These are phyloP conservation scores for Hydractinia echinata DNA, from an alignment of 30 jellyfish, hydroid and myxozoan genomes.

Conservation along the genomic window DNA sequence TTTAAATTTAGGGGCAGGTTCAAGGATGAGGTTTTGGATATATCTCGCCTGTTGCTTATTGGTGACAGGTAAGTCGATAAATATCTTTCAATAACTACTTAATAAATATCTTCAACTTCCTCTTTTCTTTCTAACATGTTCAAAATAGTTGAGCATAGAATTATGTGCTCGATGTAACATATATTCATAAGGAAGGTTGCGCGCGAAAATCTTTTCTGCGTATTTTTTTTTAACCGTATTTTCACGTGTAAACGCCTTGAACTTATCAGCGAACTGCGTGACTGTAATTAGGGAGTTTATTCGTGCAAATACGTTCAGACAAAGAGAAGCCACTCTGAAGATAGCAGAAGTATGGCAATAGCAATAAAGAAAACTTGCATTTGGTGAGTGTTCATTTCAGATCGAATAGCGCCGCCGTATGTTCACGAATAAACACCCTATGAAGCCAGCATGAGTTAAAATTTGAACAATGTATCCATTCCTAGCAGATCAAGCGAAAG, in stretches of 20 bases:
- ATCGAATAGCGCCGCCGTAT: conserved; percentile 19
- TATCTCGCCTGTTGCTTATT: conserved; percentile 35
- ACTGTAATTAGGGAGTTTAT: conserved; percentile 29
- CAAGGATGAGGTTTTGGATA: conserved; percentile 28
- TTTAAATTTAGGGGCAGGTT: conserved; percentile 14
- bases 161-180: too few species aligned
- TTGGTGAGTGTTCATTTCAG: conserved; percentile 19
- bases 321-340: background rate
- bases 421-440: conserved; percentile 43
- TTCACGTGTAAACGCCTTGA: conserved; percentile 28
- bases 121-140: background rate
- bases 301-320: conserved; percentile 30
- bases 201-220: background rate
- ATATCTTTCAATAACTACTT: background rate
- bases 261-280: background rate
- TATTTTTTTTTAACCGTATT: conserved; percentile 15
- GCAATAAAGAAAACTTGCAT: conserved; percentile 3
- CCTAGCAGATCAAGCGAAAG: background rate
- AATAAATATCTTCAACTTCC: background rate
- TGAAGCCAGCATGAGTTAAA: background rate
- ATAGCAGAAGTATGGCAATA: background rate
- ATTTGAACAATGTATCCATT: background rate
- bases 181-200: background rate
- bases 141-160: background rate
- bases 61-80: conserved; percentile 28